Evolutionary conservation across 2,797 vertebrate genomes (phyloP).

Genomic region (Antrozous pallidus): DNA sequence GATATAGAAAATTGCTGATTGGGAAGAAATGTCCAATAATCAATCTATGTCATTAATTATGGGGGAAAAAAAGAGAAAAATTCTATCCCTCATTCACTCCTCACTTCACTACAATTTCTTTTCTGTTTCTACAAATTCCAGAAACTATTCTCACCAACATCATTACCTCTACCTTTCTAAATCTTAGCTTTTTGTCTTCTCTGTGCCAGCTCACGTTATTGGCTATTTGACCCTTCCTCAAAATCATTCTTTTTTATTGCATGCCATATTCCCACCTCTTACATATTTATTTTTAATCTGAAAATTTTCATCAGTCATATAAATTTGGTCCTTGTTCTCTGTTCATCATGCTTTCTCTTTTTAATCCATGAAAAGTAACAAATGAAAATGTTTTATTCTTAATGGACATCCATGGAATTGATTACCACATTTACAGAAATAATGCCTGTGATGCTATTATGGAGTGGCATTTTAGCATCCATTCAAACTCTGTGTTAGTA

Average conservation of each 20-base stretch:
- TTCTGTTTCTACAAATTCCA: not conserved
- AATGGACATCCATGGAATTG: not conserved
- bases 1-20: not conserved
- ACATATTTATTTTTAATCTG: not conserved
- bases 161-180: not conserved
- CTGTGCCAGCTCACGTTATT: not conserved
- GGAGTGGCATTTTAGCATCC: not conserved
- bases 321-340: not conserved
- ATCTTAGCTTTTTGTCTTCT: not conserved
- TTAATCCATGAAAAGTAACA: not conserved
- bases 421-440: not conserved
- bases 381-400: not conserved
- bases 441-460: not conserved
- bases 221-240: not conserved
- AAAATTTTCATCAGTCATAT: not conserved
- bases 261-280: not conserved
- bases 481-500: not conserved
- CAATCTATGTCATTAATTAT: not conserved
- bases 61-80: not conserved
- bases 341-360: not conserved
- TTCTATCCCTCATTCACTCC: not conserved
- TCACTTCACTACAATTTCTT: not conserved
- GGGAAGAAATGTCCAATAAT: not conserved
- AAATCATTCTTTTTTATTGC: not conserved
- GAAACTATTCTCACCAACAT: not conserved